These are phyloP conservation scores for Watsonalla binaria DNA, from an alignment of 2,888 invertebrate genomes.

Conservation along the genomic window DNA sequence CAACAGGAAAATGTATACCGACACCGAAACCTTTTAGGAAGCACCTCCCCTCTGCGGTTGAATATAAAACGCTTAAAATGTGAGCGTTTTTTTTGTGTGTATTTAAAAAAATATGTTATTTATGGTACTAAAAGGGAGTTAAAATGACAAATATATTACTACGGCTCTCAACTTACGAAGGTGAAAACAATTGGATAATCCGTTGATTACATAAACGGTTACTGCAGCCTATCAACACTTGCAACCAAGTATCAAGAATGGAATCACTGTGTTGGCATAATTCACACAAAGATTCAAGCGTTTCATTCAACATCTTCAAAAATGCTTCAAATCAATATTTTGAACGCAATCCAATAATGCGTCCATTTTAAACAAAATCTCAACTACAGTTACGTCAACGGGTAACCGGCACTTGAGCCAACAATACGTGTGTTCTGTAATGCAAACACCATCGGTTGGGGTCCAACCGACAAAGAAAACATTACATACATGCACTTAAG, in stretches of 20 bases:
- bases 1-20: conserved; percentile 53
- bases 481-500: conserved; percentile 47
- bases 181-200: too few relatives aligned
- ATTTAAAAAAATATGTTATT: background rate
- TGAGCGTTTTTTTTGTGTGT: conserved; percentile 1
- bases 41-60: conserved; percentile 57
- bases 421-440: conserved; percentile 20
- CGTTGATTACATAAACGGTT: too few relatives aligned
- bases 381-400: conserved; percentile 23
- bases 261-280: too few relatives aligned
- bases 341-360: background rate
- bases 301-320: too few relatives aligned
- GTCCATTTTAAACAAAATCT: background rate
- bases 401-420: conserved; percentile 27
- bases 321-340: too few relatives aligned
- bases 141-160: too few relatives aligned
- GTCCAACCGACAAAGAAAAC: conserved; percentile 50
- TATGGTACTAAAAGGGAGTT: too few relatives aligned
- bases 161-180: too few relatives aligned
- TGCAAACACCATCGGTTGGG: conserved; percentile 46
- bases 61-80: conserved; percentile 53
- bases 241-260: too few relatives aligned
- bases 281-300: too few relatives aligned
- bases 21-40: conserved; percentile 69
- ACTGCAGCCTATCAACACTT: too few relatives aligned